These are phyloP conservation scores for Cetoscarus ocellatus DNA, from an alignment of 2,797 vertebrate species.

Conservation along the genomic window DNA sequence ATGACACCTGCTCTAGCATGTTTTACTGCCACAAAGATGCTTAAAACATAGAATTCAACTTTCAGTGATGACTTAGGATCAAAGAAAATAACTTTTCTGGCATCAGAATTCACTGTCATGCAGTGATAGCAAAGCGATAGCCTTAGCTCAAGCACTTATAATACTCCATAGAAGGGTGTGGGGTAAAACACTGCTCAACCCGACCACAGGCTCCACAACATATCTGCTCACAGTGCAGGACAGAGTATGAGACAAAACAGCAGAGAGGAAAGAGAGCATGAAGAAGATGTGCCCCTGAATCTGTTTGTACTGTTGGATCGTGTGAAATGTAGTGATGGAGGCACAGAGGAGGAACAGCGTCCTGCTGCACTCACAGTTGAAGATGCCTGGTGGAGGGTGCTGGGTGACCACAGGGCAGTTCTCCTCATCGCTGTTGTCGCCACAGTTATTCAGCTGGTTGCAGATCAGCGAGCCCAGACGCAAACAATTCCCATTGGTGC, in stretches of 20 bases:
- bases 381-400: conserved; percentile 94
- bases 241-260: conserved; percentile 4
- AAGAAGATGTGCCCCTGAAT: not conserved
- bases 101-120: too few species aligned
- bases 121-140: not conserved
- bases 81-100: too few species aligned
- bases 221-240: not conserved
- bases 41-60: not conserved
- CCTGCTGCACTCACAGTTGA: conserved; percentile 91
- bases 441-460: conserved; percentile 97
- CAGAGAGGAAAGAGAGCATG: not conserved
- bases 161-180: not conserved
- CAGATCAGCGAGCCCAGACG: conserved; percentile 95
- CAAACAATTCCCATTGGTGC: conserved; percentile 96
- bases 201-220: conserved; percentile 1
- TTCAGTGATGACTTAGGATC: not conserved
- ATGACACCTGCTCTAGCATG: too few species aligned
- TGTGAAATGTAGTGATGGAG: not conserved
- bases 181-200: not conserved
- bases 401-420: conserved; percentile 96
- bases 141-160: not conserved
- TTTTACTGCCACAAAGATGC: too few species aligned
- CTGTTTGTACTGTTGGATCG: not conserved
- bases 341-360: conserved; percentile 15
- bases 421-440: conserved; percentile 98